These are phyloP conservation scores for Carassius gibelio DNA, from an alignment of 2,113 vertebrate species.

Conservation along the genomic window DNA sequence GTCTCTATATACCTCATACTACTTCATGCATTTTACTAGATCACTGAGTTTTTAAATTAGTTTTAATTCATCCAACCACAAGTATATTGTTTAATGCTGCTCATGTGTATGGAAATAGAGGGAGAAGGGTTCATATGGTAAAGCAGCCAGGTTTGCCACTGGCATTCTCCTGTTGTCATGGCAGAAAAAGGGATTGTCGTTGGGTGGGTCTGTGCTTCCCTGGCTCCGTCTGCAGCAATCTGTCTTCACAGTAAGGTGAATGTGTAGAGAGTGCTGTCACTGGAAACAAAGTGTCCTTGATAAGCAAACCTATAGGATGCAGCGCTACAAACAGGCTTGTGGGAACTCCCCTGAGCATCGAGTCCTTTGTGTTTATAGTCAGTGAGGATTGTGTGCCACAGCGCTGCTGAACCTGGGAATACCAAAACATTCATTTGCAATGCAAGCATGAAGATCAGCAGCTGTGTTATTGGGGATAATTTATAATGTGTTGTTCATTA, in stretches of 20 bases:
- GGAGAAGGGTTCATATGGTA: conserved; percentile 13
- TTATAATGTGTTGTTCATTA: background rate
- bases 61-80: background rate
- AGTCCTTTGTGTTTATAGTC: background rate
- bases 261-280: conserved; percentile 56
- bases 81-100: background rate
- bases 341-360: conserved; percentile 42
- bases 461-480: background rate
- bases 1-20: background rate
- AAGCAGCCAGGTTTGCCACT: conserved; percentile 9
- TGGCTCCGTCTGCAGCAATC: conserved; percentile 51
- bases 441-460: background rate
- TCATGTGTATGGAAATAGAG: background rate
- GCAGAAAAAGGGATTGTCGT: conserved; percentile 30
- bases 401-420: background rate
- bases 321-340: conserved; percentile 16
- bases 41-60: background rate
- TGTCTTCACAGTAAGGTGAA: conserved; percentile 52
- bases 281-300: conserved; percentile 73
- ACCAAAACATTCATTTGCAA: conserved; percentile 14
- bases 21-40: background rate
- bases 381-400: background rate
- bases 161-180: conserved; percentile 47
- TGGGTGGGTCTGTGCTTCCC: conserved; percentile 49
- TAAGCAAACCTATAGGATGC: conserved; percentile 66